These are phyloP conservation scores for Pitangus sulphuratus DNA, from an alignment of 2,797 vertebrate species.

Conservation along the genomic window DNA sequence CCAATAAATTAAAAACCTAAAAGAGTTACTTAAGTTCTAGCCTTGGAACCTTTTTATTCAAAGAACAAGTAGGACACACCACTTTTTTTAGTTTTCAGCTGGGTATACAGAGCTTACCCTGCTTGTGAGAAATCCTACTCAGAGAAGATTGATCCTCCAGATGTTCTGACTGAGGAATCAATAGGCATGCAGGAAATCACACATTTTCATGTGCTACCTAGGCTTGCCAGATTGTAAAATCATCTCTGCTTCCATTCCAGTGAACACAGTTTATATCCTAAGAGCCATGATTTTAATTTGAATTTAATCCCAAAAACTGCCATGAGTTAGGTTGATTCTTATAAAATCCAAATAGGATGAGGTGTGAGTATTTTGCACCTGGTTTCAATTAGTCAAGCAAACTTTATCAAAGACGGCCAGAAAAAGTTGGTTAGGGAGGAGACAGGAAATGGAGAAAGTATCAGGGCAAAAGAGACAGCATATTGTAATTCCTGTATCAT, in stretches of 20 bases:
- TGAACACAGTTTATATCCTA: neutral
- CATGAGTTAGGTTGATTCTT: neutral
- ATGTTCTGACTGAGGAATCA: neutral
- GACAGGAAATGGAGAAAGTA: neutral
- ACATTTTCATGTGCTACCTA: neutral
- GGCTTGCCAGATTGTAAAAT: neutral
- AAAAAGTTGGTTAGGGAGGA: neutral
- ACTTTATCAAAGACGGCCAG: neutral
- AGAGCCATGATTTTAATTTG: neutral
- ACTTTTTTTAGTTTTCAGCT: neutral
- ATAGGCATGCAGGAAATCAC: neutral
- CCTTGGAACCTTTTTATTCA: conserved; percentile 27
- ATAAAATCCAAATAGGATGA: neutral
- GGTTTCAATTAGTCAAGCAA: neutral
- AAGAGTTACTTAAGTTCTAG: conserved; percentile 45
- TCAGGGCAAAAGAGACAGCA: neutral
- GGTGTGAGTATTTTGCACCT: neutral
- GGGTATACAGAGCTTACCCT: neutral
- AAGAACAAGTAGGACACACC: neutral
- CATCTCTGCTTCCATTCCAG: neutral
- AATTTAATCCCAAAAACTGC: neutral
- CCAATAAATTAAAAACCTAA: conserved; percentile 53
- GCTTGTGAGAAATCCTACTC: neutral
- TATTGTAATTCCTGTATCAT: neutral
- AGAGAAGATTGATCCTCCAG: neutral